Conservation (phyloP, 2,797 vertebrate genomes). For the Cynopterus sphinx region DNA sequence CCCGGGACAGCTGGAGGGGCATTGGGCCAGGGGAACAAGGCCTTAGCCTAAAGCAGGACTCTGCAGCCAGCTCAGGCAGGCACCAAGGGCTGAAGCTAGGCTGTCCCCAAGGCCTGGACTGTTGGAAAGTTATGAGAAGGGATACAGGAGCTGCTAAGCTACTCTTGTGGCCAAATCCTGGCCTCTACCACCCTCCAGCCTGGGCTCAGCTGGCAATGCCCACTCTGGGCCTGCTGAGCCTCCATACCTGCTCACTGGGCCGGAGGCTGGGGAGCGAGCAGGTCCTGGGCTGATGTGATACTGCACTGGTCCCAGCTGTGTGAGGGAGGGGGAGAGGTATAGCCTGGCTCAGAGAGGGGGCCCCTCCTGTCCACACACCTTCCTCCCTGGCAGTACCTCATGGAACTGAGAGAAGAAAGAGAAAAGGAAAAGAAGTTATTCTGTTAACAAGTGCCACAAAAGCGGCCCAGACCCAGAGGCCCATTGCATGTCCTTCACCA, state of each 20-base stretch:
- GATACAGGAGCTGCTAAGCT: not conserved
- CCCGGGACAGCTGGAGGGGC: not conserved
- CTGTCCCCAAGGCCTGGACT: not conserved
- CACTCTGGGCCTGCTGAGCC: not conserved
- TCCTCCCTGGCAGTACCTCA: not conserved
- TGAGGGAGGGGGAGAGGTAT: not conserved
- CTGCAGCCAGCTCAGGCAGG: not conserved
- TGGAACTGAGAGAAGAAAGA: not conserved
- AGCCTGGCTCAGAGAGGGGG: not conserved
- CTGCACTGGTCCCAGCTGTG: not conserved
- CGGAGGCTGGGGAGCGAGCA: not conserved
- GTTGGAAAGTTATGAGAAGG: not conserved
- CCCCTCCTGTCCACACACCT: not conserved
- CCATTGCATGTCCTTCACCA: fast-evolving
- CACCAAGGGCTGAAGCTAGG: not conserved
- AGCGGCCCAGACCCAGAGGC: not conserved
- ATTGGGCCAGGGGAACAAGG: not conserved
- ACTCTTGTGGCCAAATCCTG: not conserved
- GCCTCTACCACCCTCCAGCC: not conserved
- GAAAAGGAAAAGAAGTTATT: not conserved
- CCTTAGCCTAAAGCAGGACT: not conserved
- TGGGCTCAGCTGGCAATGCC: not conserved
- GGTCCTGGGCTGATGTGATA: not conserved
- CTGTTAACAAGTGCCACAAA: not conserved
- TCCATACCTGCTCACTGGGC: not conserved